Percentiles rank a stretch among this genome's conserved stretches.
Evolutionary conservation across 2,113 vertebrate genomes (phyloP).

Genomic region (Theristicus caerulescens): DNA sequence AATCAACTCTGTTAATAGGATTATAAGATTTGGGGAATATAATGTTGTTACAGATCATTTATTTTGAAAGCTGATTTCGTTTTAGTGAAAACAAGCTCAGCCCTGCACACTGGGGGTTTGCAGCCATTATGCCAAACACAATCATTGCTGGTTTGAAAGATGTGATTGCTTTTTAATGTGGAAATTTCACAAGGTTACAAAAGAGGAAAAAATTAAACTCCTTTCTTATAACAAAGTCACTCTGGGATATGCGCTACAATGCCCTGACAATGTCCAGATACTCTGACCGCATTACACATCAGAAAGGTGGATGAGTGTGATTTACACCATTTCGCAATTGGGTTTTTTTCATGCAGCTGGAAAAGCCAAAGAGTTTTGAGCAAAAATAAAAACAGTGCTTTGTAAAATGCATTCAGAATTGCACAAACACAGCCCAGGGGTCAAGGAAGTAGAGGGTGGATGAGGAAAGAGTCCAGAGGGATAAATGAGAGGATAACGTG

Average conservation of each 20-base stretch:
- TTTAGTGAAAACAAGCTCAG: constrained; percentile 79
- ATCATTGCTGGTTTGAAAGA: constrained; percentile 79
- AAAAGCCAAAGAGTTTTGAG: constrained; percentile 54
- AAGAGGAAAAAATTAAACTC: constrained; percentile 72
- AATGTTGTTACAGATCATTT: constrained; percentile 78
- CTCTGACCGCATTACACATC: constrained; percentile 50
- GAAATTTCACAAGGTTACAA: constrained; percentile 76
- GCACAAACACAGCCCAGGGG: constrained; percentile 25
- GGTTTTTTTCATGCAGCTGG: constrained; percentile 68
- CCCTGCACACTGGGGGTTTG: constrained; percentile 71
- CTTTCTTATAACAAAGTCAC: constrained; percentile 76
- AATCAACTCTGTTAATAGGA: constrained; percentile 77
- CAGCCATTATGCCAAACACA: constrained; percentile 78
- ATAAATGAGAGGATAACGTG: neutral
- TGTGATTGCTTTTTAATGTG: constrained; percentile 78
- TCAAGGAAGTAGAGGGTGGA: constrained; percentile 20
- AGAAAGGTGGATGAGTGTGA: constrained; percentile 70
- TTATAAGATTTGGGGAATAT: constrained; percentile 78
- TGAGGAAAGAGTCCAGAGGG: constrained; percentile 11
- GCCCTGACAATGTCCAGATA: constrained; percentile 83
- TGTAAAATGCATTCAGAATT: constrained; percentile 49
- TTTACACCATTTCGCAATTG: constrained; percentile 65
- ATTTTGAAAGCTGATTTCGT: constrained; percentile 83
- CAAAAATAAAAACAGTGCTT: constrained; percentile 61
- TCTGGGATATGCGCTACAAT: constrained; percentile 70